Evolutionary conservation across 2,888 invertebrate species (phyloP), one percentile per base, ranked within the genome.

Genomic region (Morpho deidamia): DNA sequence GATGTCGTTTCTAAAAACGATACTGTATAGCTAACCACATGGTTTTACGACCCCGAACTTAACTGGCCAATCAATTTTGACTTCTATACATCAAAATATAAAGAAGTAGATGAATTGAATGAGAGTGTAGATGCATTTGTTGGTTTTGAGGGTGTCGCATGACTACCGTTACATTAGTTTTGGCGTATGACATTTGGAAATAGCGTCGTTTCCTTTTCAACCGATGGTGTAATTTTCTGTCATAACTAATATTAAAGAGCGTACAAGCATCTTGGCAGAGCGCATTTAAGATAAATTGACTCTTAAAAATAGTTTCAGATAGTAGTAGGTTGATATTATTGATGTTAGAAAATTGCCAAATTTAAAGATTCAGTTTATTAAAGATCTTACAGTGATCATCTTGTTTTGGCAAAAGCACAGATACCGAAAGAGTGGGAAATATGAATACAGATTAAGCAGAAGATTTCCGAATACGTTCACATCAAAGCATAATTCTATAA

Each of bases 1-100:
- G 72, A 78, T 80, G 76, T 74, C 80, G 64, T 59, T 69, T 69
- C 71, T 69, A 71, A 77, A 78, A 74, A 69, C 69, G 81, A 78
- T 79, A 80, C 79, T 66, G 60, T 59, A 58, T 42, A 49, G 11
- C 51, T 46, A 41, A 51, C 50, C 44, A 55, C 11, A 11, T 37
- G 37, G 37, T 53, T 55, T 55, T 54, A 11, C 49, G 41, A 37
- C 44, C 14, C 12, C 11, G 32, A 46, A 44, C 38, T 9, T 11
- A 43, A 44, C 32, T 41, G 7, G 14, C 14, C 42, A 47, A 53
- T 43, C 9, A 7, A 54, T 46, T 61, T 41, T 61, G 23, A 42
- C 14, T 57, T 45, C 52, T 63, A 60, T 37, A 0, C 0, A 0
- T 0, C 2, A 33, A 9, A 10, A 2, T 55, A 62, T 62, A 64